phyloP scores from a whole-genome alignment of 2,797 vertebrate species.

The Synanceia verrucosa region DNA sequence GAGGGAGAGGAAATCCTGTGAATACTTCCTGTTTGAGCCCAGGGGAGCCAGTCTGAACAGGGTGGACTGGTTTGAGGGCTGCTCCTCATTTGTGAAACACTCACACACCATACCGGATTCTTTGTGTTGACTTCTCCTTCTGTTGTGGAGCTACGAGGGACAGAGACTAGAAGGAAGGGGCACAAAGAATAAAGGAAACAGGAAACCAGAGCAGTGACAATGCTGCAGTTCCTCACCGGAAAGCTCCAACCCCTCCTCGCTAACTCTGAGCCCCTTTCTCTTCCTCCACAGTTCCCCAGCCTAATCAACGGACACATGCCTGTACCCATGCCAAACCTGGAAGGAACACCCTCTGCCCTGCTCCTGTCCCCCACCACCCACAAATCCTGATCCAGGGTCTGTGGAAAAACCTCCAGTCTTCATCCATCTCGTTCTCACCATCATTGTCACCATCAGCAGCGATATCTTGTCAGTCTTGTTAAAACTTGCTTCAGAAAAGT shows the following conservation, averaged over 20 bases:
- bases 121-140: constrained; percentile 56
- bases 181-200: constrained; percentile 67
- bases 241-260: constrained; percentile 54
- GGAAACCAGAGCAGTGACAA: constrained; percentile 77
- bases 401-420: constrained; percentile 25
- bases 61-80: constrained; percentile 79
- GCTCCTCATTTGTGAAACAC: constrained; percentile 73
- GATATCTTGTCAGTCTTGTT: constrained; percentile 20
- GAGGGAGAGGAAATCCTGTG: constrained; percentile 83
- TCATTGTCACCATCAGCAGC: constrained; percentile 8
- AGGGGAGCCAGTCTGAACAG: constrained; percentile 80
- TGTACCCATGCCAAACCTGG: constrained; percentile 90
- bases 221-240: constrained; percentile 73
- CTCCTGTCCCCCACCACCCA: constrained; percentile 90
- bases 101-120: constrained; percentile 30
- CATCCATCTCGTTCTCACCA: constrained; percentile 24
- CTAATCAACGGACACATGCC: constrained; percentile 95
- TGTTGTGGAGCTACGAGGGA: constrained; percentile 46
- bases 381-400: constrained; percentile 90
- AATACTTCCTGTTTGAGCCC: constrained; percentile 85
- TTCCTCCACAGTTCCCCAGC: constrained; percentile 91
- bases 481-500: constrained; percentile 48
- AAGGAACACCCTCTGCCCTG: constrained; percentile 90
- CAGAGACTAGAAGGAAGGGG: constrained; percentile 69
- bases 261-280: constrained; percentile 68